Base-by-base conservation (phyloP, 2,797 vertebrate species). In the Melopsittacus undulatus region DNA sequence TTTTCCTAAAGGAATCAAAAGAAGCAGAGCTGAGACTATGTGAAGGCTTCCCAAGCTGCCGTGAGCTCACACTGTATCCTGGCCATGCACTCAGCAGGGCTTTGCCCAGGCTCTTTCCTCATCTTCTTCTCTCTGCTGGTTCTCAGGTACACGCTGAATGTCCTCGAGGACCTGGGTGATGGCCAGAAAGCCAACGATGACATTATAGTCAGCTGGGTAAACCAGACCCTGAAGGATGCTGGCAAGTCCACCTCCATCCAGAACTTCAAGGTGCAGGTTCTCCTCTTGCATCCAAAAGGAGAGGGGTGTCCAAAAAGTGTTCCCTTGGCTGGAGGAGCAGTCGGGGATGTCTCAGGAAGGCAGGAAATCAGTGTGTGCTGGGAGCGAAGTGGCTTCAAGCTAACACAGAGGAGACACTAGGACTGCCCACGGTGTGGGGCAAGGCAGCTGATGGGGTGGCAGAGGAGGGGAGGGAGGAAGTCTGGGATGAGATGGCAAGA, bases 161-260 rank as follows among this genome's bases (percentile, higher is more conserved):
- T 99, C n/a, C 98, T 99, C 0, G 98, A 98, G 94, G 97, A 99
- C 90, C 98, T 99, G 9, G 99, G 99, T 61, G 97, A 99, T 0
- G 99, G 99, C 72, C 98, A 98, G 95, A 99, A 98, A 90, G 99
- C 98, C 15, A 99, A 99, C 4, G 99, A 99, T 64, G 98, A 99
- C 46, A 98, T 99, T 93, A 99, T 99, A 34, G 94, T 99, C 85
- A 98, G 96, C 23, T 99, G 99, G 99, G 99, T 99, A 80, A 99
- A 99, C 96, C 98, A 97, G 97, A 99, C 98, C 45, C 95, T 99
- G 97, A 83, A 92, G 42, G 98, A 97, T 38, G 98, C 98, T 46
- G 99, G 98, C 76, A 99, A 99, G 96, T 98, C 96, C 59, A 98
- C 98, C 43, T 98, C 98, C 63, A 99, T 99, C 94, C 98, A 98